phyloP scores from a whole-genome alignment of 1,140 invertebrate genomes.

The Dendroctonus ponderosae region DNA sequence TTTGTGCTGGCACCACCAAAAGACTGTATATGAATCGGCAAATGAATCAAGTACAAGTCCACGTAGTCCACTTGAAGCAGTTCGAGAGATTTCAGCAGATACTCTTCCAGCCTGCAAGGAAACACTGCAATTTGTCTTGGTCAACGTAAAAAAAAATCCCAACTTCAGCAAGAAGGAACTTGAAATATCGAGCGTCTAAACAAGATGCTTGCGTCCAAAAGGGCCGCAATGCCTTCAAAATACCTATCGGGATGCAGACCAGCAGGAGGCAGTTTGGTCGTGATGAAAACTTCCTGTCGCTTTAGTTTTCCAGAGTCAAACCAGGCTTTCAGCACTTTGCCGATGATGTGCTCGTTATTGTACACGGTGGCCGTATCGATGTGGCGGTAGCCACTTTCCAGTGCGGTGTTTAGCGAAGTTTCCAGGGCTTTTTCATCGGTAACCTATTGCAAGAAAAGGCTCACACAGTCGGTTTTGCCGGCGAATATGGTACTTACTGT shows the following conservation, averaged over 20 bases:
- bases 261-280: conserved; percentile 58
- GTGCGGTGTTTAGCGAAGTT: conserved; percentile 61
- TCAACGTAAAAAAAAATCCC: conserved; percentile 59
- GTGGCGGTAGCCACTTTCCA: conserved; percentile 67
- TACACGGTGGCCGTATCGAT: conserved; percentile 73
- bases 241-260: conserved; percentile 54
- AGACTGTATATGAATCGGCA: conserved; percentile 67
- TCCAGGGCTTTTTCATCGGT: conserved; percentile 63
- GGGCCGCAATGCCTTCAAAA: not conserved
- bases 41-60: conserved; percentile 83
- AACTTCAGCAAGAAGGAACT: no score
- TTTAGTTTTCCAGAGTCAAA: conserved; percentile 65
- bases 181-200: not conserved
- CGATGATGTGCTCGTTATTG: conserved; percentile 76
- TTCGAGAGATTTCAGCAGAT: conserved; percentile 52
- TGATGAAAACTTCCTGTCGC: conserved; percentile 64
- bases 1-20: not conserved
- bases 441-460: conserved; percentile 15
- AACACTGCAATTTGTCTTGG: conserved; percentile 63
- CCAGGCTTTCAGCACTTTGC: conserved; percentile 71
- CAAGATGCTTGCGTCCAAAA: not conserved
- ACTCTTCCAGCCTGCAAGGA: conserved; percentile 49
- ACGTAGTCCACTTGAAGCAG: conserved; percentile 75
- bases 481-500: conserved; percentile 55
- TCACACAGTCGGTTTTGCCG: not conserved